phyloP scores from a whole-genome alignment of 2,888 invertebrate species.

The Macrophya annulata region DNA sequence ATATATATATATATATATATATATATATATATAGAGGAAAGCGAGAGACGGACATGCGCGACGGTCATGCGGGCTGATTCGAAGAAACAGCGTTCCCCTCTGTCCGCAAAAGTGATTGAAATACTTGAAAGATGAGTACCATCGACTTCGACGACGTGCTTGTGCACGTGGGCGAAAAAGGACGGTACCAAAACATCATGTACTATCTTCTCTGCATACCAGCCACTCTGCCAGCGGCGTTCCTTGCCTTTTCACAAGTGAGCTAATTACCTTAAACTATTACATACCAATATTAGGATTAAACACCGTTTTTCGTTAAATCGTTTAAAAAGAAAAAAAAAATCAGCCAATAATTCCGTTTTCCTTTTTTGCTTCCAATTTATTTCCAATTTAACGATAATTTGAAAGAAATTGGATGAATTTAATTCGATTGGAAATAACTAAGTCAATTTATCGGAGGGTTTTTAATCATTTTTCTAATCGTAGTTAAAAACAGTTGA shows the following conservation, averaged over 20 bases:
- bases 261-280: slow-evolving; percentile 60
- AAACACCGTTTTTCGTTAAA: background rate
- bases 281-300: background rate
- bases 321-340: background rate
- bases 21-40: slow-evolving; percentile 6
- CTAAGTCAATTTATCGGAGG: background rate
- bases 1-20: background rate
- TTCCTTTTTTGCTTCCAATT: background rate
- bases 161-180: slow-evolving; percentile 83
- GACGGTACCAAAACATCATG: slow-evolving; percentile 84
- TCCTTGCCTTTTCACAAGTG: slow-evolving; percentile 86
- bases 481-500: background rate
- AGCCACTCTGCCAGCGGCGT: slow-evolving; percentile 85
- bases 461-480: background rate
- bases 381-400: background rate
- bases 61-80: slow-evolving; percentile 66
- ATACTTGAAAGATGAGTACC: slow-evolving; percentile 75
- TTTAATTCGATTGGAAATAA: background rate
- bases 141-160: slow-evolving; percentile 83
- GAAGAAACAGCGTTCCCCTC: slow-evolving; percentile 57
- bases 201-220: slow-evolving; percentile 85
- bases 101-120: slow-evolving; percentile 57
- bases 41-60: slow-evolving; percentile 60
- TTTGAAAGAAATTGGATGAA: background rate
- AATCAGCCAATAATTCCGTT: background rate